Percentiles rank a stretch among this genome's conserved stretches.
Evolutionary conservation across 2,888 invertebrate species (phyloP).

Genomic region (Aplocera efformata): DNA sequence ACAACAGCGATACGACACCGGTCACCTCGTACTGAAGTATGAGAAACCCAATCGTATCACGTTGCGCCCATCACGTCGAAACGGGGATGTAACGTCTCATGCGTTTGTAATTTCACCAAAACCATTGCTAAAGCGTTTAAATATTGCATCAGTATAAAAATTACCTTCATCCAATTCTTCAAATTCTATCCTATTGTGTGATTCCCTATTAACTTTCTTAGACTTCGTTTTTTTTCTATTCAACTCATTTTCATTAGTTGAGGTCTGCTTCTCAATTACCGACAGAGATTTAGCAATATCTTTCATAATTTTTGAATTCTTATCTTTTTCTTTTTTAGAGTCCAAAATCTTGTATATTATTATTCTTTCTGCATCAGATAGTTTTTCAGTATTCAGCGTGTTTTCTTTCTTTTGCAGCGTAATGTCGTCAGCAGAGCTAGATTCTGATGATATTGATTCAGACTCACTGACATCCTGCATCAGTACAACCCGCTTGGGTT

Average conservation of each 20-base stretch:
- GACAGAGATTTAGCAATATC: slow-evolving; percentile 45
- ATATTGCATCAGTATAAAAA: neutral
- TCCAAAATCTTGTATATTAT: slow-evolving; percentile 68
- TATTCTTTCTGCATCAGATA: slow-evolving; percentile 62
- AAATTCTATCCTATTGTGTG: slow-evolving; percentile 35
- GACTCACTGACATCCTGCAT: slow-evolving; percentile 41
- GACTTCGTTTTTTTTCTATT: slow-evolving; percentile 17
- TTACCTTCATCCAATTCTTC: slow-evolving; percentile 55
- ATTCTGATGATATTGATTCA: slow-evolving; percentile 45
- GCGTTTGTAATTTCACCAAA: too few relatives aligned
- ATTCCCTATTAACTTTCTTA: slow-evolving; percentile 18
- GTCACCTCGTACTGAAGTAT: too few relatives aligned
- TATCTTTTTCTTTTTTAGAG: slow-evolving; percentile 44
- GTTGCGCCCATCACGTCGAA: too few relatives aligned
- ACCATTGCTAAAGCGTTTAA: too few relatives aligned
- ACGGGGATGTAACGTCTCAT: too few relatives aligned
- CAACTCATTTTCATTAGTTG: slow-evolving; percentile 11
- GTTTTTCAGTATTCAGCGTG: slow-evolving; percentile 27
- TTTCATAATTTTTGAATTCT: slow-evolving; percentile 38
- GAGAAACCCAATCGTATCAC: too few relatives aligned
- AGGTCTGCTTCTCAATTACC: slow-evolving; percentile 31
- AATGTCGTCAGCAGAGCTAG: slow-evolving; percentile 50
- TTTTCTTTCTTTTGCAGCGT: slow-evolving; percentile 22
- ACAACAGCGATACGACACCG: too few relatives aligned
- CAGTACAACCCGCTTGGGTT: slow-evolving; percentile 36